phyloP scores from a whole-genome alignment of 2,888 invertebrate species.

The Alentia gelatinosa region DNA sequence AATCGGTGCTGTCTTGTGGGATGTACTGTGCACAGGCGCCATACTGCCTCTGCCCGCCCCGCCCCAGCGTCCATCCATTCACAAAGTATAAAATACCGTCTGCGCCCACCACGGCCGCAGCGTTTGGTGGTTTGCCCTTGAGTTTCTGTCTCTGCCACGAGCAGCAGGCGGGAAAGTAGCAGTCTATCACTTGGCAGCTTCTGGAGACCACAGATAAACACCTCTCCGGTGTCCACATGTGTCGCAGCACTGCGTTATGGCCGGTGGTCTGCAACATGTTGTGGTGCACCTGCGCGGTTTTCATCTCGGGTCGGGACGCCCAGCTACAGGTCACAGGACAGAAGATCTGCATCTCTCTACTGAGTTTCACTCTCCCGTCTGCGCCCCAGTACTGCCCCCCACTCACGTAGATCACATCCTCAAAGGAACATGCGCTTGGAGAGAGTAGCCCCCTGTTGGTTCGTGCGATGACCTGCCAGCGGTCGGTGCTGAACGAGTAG shows the following conservation, averaged over 20 bases:
- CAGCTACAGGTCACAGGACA: not conserved
- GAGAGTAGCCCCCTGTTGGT: not conserved
- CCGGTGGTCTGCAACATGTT: not conserved
- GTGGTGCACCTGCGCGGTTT: not conserved
- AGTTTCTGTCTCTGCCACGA: not conserved
- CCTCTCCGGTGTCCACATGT: not conserved
- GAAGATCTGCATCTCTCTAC: not conserved
- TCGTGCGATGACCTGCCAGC: not conserved
- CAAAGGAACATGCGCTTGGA: not conserved
- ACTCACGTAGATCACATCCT: not conserved
- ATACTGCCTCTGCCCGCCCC: not conserved
- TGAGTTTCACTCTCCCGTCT: not conserved
- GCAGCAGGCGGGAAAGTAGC: not conserved
- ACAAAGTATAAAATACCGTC: not conserved
- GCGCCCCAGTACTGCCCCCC: not conserved
- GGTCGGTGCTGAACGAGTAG: not conserved
- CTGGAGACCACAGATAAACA: not conserved
- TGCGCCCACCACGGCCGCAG: not conserved
- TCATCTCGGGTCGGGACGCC: not conserved
- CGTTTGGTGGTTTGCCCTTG: not conserved
- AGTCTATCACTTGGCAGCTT: not conserved
- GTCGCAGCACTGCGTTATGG: not conserved
- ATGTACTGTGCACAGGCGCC: not conserved
- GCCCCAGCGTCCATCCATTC: not conserved
- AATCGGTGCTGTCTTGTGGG: not conserved